phyloP scores from a whole-genome alignment of 2,888 invertebrate species.

The Thumatha senex region DNA sequence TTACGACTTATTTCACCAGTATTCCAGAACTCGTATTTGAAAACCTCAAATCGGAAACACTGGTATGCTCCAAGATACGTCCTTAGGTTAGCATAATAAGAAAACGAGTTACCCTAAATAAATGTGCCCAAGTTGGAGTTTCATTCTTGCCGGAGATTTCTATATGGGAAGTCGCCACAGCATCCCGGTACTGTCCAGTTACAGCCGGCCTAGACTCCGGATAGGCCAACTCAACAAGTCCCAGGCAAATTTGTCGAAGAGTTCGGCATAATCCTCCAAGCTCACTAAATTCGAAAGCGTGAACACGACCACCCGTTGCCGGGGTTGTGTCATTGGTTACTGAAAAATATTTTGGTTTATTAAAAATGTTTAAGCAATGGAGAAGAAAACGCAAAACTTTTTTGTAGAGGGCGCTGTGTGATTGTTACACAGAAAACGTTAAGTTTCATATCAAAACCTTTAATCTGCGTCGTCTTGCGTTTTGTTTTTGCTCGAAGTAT shows the following conservation, averaged over 20 bases:
- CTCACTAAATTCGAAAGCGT: slow-evolving; percentile 89
- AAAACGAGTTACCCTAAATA: slow-evolving; percentile 85
- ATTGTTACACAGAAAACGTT: too few relatives aligned
- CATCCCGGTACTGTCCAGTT: slow-evolving; percentile 84
- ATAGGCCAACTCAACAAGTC: slow-evolving; percentile 93
- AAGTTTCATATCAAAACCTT: too few relatives aligned
- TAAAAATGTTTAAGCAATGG: not conserved
- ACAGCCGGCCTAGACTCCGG: slow-evolving; percentile 88
- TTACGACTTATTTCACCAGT: too few relatives aligned
- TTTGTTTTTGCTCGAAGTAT: too few relatives aligned
- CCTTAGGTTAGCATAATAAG: too few relatives aligned
- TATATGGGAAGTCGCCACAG: slow-evolving; percentile 41
- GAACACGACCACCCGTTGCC: slow-evolving; percentile 49
- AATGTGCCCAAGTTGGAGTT: slow-evolving; percentile 89
- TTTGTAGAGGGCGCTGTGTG: too few relatives aligned
- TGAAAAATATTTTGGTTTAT: not conserved
- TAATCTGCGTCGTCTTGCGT: too few relatives aligned
- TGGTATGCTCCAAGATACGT: too few relatives aligned
- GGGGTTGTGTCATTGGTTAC: not conserved
- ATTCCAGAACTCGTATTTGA: too few relatives aligned
- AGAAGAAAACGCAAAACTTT: too few relatives aligned
- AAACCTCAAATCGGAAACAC: too few relatives aligned
- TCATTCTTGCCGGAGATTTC: slow-evolving; percentile 58
- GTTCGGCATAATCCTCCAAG: slow-evolving; percentile 88
- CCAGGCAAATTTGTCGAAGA: slow-evolving; percentile 91